Percentiles rank a stretch among this genome's conserved stretches.
Conservation (phyloP, 1,140 invertebrate genomes). For the Cyclargus thomasi region DNA sequence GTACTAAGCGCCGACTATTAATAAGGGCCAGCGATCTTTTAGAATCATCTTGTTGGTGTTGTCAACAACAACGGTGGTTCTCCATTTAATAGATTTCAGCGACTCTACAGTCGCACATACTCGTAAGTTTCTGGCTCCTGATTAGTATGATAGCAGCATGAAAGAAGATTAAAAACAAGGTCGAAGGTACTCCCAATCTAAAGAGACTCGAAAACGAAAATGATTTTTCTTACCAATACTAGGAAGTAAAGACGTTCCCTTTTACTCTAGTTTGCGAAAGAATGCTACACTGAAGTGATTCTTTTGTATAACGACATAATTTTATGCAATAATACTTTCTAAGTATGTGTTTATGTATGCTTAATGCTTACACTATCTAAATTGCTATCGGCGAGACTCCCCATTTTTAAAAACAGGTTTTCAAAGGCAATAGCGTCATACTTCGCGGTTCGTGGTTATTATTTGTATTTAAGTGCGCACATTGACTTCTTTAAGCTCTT, state of each 20-base stretch:
- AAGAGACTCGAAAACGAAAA: background rate
- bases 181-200: no score
- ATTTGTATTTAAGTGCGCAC: background rate
- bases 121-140: no score
- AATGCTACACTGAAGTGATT: background rate
- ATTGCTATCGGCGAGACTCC: slow-evolving; percentile 4
- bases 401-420: slow-evolving; percentile 15
- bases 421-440: slow-evolving; percentile 1
- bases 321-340: background rate
- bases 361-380: slow-evolving; percentile 1
- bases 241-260: background rate
- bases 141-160: no score
- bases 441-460: slow-evolving; percentile 10
- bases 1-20: no score
- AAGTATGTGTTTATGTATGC: background rate
- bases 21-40: no score
- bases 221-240: background rate
- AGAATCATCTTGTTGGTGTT: no score
- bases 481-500: slow-evolving; percentile 6
- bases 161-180: no score
- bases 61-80: no score
- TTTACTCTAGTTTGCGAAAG: background rate
- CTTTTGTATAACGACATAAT: background rate
- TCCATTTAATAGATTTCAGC: no score
- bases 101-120: no score